Base-by-base conservation (phyloP, 2,113 vertebrate species). In the Mesitornis unicolor region DNA sequence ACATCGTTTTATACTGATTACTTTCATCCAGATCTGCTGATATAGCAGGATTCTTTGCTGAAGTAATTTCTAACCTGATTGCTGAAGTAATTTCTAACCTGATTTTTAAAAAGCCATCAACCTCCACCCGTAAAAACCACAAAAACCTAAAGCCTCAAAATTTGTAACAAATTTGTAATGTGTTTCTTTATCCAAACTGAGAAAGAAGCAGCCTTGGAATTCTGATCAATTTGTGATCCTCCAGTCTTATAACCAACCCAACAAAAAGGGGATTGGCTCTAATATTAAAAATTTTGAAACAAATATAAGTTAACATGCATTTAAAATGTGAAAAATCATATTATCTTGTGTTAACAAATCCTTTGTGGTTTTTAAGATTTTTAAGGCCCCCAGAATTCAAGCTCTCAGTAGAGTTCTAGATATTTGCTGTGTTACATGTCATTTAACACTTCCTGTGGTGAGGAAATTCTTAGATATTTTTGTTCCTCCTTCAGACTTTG, bases 21-120 rank as follows among this genome's bases (percentile, higher is more conserved):
- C 68, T 93, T 96, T 84, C 57, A 82, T 95, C 69, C 64, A 64
- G 35, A 76, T 84, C 57, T 87, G 77, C 87, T 94, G 94, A 96
- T 35, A 56, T 33, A 90, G 61, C 69, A 73, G 36, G 56, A 82
- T 40, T 56, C 36, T 71, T 89, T 78, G 64, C 45, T 79, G 57
- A 61, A 89, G 67, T 91, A 57, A 82, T 94, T 91, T 96, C 89
- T 82, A 84, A 77, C 45, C 16, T 85, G 22, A 31, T 75, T 91
- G 64, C 45, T 79, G 57, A 61, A 89, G 67, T 91, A 57, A 82
- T 94, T 91, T 96, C 89, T 82, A 84, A 77, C 45, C 16, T 85
- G 22, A 31, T 75, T 91, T 86, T 17, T 6, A 91, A 84, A 84
- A 71, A 78, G 5, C 19, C 35, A 59, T 79, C 92, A 82, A 53